phyloP scores from a whole-genome alignment of 92 coral and sea anemone species.

The Blastomussa wellsi region DNA sequence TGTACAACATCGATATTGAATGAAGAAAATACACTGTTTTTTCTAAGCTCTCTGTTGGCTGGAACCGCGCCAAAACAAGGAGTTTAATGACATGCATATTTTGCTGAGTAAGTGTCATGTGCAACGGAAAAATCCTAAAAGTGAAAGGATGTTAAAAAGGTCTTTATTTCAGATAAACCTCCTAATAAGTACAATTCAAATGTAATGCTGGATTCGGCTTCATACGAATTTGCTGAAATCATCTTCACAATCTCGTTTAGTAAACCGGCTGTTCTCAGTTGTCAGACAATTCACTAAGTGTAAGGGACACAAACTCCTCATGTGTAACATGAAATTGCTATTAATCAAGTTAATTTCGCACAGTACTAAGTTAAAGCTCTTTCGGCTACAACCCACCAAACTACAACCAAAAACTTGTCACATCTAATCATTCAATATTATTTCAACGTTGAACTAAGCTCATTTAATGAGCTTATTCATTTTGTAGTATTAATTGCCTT shows the following conservation, averaged over 20 bases:
- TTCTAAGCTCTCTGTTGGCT: not conserved
- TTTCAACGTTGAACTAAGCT: not conserved
- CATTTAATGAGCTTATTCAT: not conserved
- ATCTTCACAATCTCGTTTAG: not conserved
- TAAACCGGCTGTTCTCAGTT: not conserved
- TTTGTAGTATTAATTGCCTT: constrained; percentile 1
- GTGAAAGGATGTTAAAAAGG: not conserved
- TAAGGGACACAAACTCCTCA: not conserved
- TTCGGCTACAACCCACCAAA: not conserved
- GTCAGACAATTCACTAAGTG: not conserved
- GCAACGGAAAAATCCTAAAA: not conserved
- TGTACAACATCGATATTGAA: not conserved
- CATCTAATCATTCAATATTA: not conserved
- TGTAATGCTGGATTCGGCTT: not conserved
- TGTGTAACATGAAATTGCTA: not conserved
- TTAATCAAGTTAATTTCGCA: not conserved
- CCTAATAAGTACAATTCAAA: not conserved
- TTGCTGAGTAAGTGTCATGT: not conserved
- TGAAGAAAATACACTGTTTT: not conserved
- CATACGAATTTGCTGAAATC: not conserved
- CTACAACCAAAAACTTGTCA: not conserved
- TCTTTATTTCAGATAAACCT: not conserved
- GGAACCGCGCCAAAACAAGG: not conserved
- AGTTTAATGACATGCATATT: not conserved
- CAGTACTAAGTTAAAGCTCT: not conserved